Conservation (phyloP, 2,113 vertebrate species). For the Atlantisia rogersi region DNA sequence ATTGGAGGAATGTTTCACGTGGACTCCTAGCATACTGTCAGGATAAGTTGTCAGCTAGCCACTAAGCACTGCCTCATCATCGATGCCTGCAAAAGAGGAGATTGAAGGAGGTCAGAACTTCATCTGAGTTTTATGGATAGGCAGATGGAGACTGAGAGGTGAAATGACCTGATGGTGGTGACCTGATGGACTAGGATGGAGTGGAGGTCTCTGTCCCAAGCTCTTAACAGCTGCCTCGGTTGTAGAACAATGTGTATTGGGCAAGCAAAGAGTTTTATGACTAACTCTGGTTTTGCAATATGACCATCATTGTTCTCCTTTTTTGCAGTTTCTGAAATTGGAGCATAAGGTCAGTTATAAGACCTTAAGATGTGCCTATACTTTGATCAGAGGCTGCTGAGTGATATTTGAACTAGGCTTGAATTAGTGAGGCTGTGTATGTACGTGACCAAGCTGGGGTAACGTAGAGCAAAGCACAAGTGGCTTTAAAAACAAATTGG, state of each 20-base stretch:
- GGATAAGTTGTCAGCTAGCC: neutral
- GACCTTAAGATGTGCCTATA: neutral
- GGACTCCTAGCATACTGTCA: neutral
- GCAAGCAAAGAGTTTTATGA: rapidly evolving
- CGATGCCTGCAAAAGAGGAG: neutral
- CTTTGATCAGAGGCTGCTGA: neutral
- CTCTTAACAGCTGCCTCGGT: neutral
- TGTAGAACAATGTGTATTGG: neutral
- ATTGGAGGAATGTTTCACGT: neutral
- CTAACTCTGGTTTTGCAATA: neutral
- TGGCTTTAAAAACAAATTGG: neutral
- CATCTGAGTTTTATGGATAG: neutral
- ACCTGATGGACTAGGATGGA: neutral
- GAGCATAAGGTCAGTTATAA: neutral
- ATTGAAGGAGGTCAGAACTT: neutral
- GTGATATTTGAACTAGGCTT: neutral
- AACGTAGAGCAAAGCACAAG: neutral
- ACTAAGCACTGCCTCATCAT: neutral
- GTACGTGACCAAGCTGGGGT: neutral
- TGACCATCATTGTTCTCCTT: neutral
- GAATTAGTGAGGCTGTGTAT: neutral
- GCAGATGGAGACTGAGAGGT: neutral
- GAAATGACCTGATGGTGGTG: neutral
- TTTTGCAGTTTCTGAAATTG: neutral
- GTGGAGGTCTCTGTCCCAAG: neutral